Percentiles rank a stretch among this genome's conserved stretches.
phyloP scores from a whole-genome alignment of 1,140 invertebrate species.

The Heterodera carotae region DNA sequence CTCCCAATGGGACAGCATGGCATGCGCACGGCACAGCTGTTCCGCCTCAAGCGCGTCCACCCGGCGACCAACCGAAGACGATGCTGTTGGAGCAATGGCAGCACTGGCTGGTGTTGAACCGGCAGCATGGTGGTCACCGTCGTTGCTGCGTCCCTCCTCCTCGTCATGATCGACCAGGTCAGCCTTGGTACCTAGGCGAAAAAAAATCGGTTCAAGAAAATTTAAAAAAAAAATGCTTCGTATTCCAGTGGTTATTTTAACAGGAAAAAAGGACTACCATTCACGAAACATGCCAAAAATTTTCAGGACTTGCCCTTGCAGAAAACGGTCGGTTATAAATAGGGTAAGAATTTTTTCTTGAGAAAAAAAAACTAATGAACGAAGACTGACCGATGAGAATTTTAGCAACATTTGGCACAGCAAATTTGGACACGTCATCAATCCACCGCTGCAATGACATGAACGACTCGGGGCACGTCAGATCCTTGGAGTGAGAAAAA shows the following conservation, averaged over 20 bases:
- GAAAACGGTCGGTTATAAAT: no score
- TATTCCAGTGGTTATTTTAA: no score
- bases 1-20: constrained; percentile 57
- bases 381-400: constrained; percentile 77
- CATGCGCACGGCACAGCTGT: constrained; percentile 48
- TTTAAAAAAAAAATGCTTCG: no score
- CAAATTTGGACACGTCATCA: constrained; percentile 87
- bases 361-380: constrained; percentile 25
- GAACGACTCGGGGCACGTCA: constrained; percentile 86
- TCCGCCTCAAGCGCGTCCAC: constrained; percentile 56
- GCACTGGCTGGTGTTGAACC: no score
- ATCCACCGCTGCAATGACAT: constrained; percentile 86
- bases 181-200: constrained; percentile 56
- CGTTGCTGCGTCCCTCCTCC: neutral
- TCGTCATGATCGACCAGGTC: constrained; percentile 43
- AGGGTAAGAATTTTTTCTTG: no score
- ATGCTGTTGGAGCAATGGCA: neutral
- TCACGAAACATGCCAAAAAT: no score
- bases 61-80: neutral
- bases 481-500: constrained; percentile 70
- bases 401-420: constrained; percentile 83
- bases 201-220: neutral
- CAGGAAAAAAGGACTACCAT: no score
- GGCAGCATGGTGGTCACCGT: no score
- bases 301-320: no score